Evolutionary conservation across 2,888 invertebrate species (phyloP), one percentile per base, ranked within the genome.

Genomic region (Hydropsyche betteni): DNA sequence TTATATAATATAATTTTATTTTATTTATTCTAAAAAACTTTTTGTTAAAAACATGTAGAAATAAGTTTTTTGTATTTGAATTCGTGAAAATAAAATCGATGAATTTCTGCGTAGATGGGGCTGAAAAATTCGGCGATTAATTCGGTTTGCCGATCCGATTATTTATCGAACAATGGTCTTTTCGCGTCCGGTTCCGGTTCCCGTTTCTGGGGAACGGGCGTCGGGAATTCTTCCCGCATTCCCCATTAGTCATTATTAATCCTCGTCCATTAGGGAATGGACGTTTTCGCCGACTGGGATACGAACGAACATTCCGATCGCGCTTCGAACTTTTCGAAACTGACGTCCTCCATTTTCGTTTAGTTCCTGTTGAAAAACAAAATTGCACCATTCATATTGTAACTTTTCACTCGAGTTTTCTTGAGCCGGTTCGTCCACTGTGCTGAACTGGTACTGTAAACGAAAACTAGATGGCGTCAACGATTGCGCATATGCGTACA

Each of bases 181-280:
- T 16, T 53, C 14, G 33, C 16, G 61, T 61, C 24, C 64, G 34
- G 64, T 24, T 24, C 24, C 24, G 64, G 34, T 24, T 8, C 33
- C 64, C 64, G 36, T 34, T 64, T 36, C 34, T 36, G 36, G 24
- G 24, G 24, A 24, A 24, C 7, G 24, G 34, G 64, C 34, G 5
- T 36, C 36, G 12, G 34, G 64, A 24, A 64, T 64, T 64, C 64
- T 64, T 64, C 64, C 64, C 64, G 64, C 34, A 64, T 64, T 64
- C 64, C 64, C 64, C 64, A 64, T 64, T 64, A 64, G 64, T 64
- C 64, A 64, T 64, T 64, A 64, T 64, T 64, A 64, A 64, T 69
- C 69, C 53, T 53, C 69, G 69, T 69, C 52, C 52, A 69, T 69
- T 69, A 69, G 69, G 33, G 33, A 44, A 69, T 69, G 44, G 14